Evolutionary conservation across 1,140 invertebrate genomes (phyloP).

Genomic region (Apis cerana): DNA sequence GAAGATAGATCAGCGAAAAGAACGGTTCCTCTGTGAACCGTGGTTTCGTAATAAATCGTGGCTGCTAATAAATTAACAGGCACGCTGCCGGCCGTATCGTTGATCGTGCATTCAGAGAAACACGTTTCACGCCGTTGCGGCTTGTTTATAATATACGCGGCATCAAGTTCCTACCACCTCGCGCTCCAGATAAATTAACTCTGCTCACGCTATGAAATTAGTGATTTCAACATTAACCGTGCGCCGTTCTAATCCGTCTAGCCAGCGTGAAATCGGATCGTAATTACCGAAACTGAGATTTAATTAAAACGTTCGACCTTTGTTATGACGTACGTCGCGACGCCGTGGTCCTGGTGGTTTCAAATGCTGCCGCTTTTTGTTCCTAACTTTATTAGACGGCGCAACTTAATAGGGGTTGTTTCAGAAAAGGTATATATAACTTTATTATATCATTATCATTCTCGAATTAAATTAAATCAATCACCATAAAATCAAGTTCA

Average conservation of each 20-base stretch:
- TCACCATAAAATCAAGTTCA: too few species aligned
- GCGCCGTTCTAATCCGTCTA: slow-evolving; percentile 23
- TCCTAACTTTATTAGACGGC: too few species aligned
- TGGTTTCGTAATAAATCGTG: slow-evolving; percentile 7
- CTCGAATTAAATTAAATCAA: too few species aligned
- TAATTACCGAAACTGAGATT: slow-evolving; percentile 32
- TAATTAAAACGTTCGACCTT: slow-evolving; percentile 26
- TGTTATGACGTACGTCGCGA: background rate
- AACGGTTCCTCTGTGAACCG: background rate
- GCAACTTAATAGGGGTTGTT: too few species aligned
- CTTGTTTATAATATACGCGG: slow-evolving; percentile 35
- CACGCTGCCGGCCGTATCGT: background rate
- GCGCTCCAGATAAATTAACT: slow-evolving; percentile 38
- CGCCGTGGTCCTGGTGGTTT: background rate
- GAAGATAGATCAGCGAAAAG: background rate
- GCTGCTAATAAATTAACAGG: slow-evolving; percentile 17
- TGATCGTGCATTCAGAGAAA: slow-evolving; percentile 30
- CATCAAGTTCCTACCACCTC: slow-evolving; percentile 11
- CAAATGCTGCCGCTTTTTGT: background rate
- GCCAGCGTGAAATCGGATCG: slow-evolving; percentile 10
- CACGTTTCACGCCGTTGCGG: slow-evolving; percentile 15
- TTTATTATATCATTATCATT: too few species aligned
- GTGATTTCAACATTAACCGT: slow-evolving; percentile 38
- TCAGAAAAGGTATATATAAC: too few species aligned
- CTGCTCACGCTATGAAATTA: slow-evolving; percentile 37